These are phyloP conservation scores for Chitala chitala DNA, from an alignment of 2,113 vertebrate genomes.

Conservation along the genomic window DNA sequence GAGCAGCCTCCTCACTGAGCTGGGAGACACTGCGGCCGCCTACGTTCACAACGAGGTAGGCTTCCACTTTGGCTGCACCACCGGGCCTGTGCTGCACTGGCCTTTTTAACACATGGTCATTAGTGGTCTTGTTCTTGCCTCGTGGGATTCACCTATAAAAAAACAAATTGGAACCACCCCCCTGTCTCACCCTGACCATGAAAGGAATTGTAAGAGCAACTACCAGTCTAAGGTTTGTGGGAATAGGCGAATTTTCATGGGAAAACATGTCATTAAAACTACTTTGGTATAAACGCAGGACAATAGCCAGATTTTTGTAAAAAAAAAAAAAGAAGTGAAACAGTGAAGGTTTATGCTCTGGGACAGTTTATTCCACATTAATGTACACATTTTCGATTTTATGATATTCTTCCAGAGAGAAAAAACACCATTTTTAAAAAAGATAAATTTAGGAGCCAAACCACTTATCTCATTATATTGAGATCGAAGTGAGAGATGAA, in stretches of 20 bases:
- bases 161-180: background rate
- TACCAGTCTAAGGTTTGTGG: background rate
- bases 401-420: too few relatives aligned
- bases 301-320: background rate
- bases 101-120: background rate
- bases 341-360: too few relatives aligned
- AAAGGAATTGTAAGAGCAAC: background rate
- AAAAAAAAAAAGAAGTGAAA: background rate
- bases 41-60: conserved; percentile 64
- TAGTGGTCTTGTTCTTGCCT: background rate
- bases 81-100: background rate
- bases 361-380: too few relatives aligned
- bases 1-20: conserved; percentile 46
- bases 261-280: background rate
- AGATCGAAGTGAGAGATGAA: too few relatives aligned
- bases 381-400: background rate
- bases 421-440: too few relatives aligned
- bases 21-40: conserved; percentile 66
- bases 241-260: background rate
- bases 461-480: too few relatives aligned
- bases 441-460: too few relatives aligned
- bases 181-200: background rate
- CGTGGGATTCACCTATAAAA: background rate
- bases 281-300: background rate
- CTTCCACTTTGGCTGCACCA: background rate